Evolutionary conservation across 2,888 invertebrate species (phyloP).

Genomic region (Polymixis lichenea): DNA sequence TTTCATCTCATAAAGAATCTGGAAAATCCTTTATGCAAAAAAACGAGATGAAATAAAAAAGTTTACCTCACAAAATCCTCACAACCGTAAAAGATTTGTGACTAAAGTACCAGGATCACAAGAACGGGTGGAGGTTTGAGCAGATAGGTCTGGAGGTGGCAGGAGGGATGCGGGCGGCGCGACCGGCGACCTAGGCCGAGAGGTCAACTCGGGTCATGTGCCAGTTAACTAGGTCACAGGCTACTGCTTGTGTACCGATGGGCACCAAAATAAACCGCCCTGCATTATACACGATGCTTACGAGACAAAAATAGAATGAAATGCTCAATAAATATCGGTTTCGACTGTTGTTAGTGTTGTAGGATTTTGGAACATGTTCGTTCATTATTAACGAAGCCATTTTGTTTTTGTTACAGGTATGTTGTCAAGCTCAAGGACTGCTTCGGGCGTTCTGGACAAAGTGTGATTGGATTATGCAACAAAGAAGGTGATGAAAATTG

Average conservation of each 20-base stretch:
- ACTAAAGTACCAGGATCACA: slow-evolving; percentile 68
- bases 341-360: slow-evolving; percentile 2
- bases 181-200: slow-evolving; percentile 85
- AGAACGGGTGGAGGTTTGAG: slow-evolving; percentile 66
- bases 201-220: slow-evolving; percentile 84
- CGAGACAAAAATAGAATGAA: slow-evolving; percentile 28
- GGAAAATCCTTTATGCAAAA: slow-evolving; percentile 34
- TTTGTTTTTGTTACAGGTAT: slow-evolving; percentile 56
- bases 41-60: slow-evolving; percentile 29
- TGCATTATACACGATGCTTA: slow-evolving; percentile 63
- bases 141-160: slow-evolving; percentile 66
- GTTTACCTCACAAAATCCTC: slow-evolving; percentile 27
- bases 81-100: slow-evolving; percentile 31
- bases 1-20: background rate
- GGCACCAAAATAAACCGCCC: slow-evolving; percentile 83
- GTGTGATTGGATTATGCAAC: slow-evolving; percentile 42
- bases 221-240: slow-evolving; percentile 85
- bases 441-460: slow-evolving; percentile 2
- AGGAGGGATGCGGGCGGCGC: slow-evolving; percentile 66
- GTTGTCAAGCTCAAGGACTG: slow-evolving; percentile 28
- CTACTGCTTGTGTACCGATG: slow-evolving; percentile 77
- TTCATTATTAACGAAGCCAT: slow-evolving; percentile 28
- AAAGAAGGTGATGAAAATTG: slow-evolving; percentile 39
- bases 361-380: slow-evolving; percentile 5
- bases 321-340: slow-evolving; percentile 42